Base-by-base conservation (phyloP, 1,140 invertebrate species). In the Solen grandis region DNA sequence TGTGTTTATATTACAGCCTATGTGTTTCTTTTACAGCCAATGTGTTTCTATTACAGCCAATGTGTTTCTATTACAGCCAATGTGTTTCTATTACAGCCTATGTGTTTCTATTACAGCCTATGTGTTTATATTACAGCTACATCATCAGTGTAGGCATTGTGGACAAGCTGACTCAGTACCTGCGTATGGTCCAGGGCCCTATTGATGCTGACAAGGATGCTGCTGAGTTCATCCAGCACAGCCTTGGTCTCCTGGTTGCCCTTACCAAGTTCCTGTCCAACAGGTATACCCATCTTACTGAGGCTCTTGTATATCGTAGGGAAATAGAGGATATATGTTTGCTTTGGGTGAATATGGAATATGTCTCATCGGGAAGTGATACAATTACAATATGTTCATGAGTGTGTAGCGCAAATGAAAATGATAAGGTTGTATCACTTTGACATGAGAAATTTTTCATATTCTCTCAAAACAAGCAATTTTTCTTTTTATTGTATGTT, bases 81-180 rank as follows among this genome's bases (percentile, higher is more conserved):
- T n/a, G n/a, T n/a, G n/a, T n/a, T n/a, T n/a, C n/a, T n/a, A n/a
- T n/a, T n/a, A n/a, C n/a, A n/a, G n/a, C n/a, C n/a, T n/a, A n/a
- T n/a, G n/a, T n/a, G n/a, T n/a, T n/a, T n/a, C n/a, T n/a, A n/a
- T n/a, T n/a, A n/a, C n/a, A n/a, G n/a, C n/a, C n/a, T n/a, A n/a
- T n/a, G n/a, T n/a, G n/a, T 46, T 8, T 22, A 57, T 36, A 75
- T 93, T 94, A 13, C 92, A 95, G 95, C 87, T 95, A 95, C 88
- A 93, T 94, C 19, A 95, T 95, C 52, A 94, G 94, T 79, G 92
- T 95, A 19, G 95, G 95, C 5, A 92, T 95, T 5, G 93, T 95
- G 8, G 95, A 96, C 90, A 94, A 94, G 78, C 89, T 96, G 55
- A 93, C 94, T 5, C 91, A 94, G 66, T 95, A 94, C 89, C 94